These are phyloP conservation scores for Ophioninae sp. DNA, from an alignment of 2,888 invertebrate genomes.

Conservation along the genomic window DNA sequence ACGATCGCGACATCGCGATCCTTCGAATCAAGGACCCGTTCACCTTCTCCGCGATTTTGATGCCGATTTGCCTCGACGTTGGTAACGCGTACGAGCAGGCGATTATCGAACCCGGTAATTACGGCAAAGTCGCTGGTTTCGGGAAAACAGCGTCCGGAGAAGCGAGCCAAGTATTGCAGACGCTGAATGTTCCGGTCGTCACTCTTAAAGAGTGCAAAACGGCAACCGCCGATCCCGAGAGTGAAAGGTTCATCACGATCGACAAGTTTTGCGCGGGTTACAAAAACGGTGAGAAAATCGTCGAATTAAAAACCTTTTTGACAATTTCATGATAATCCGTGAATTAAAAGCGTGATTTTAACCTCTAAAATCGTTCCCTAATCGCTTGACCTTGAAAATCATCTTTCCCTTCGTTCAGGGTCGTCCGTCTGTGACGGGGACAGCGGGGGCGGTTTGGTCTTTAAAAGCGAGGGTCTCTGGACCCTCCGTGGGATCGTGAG, in stretches of 20 bases:
- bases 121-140: constrained; percentile 78
- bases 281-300: constrained; percentile 74
- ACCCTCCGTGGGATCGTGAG: constrained; percentile 81
- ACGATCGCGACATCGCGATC: constrained; percentile 75
- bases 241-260: constrained; percentile 71
- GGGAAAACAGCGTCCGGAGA: constrained; percentile 73
- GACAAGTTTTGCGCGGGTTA: constrained; percentile 80
- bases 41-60: constrained; percentile 69
- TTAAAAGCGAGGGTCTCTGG: constrained; percentile 75
- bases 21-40: constrained; percentile 71
- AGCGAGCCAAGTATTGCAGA: constrained; percentile 73
- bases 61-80: constrained; percentile 75
- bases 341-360: no score
- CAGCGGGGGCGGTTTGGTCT: constrained; percentile 82
- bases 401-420: constrained; percentile 68
- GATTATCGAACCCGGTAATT: constrained; percentile 69
- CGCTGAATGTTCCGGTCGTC: constrained; percentile 75
- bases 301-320: background rate
- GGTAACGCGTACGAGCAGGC: constrained; percentile 62
- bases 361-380: no score
- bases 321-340: no score
- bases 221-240: constrained; percentile 58
- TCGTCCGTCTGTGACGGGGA: constrained; percentile 81
- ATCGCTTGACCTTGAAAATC: no score
- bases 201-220: constrained; percentile 70